Conservation (phyloP, 2,113 vertebrate species). For the Chroicocephalus ridibundus region DNA sequence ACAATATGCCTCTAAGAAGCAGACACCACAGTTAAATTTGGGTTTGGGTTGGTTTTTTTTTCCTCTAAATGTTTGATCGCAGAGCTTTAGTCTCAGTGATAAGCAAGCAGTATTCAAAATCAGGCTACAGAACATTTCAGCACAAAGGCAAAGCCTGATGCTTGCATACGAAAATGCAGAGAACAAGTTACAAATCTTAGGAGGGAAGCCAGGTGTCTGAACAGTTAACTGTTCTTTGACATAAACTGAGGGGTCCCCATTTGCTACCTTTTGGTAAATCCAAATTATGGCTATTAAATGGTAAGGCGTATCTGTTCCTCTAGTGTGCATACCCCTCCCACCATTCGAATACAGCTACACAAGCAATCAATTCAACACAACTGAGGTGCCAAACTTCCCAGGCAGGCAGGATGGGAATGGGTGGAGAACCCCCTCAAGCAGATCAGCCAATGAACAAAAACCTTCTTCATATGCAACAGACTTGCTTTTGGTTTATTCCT, state of each 20-base stretch:
- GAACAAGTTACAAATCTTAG: background rate
- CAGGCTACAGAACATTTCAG: background rate
- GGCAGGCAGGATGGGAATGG: background rate
- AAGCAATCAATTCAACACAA: background rate
- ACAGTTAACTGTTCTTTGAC: background rate
- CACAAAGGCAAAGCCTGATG: background rate
- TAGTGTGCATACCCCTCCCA: background rate
- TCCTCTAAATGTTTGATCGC: background rate
- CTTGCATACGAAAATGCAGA: fast-evolving
- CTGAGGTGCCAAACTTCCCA: background rate
- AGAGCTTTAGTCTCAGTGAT: background rate
- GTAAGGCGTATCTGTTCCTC: background rate
- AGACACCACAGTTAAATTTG: background rate
- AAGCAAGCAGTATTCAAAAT: background rate
- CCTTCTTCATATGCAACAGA: background rate
- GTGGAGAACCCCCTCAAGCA: background rate
- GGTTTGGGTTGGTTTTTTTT: background rate
- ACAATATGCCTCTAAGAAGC: background rate
- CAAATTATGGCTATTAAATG: background rate
- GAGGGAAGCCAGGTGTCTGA: background rate
- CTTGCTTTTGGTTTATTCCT: background rate
- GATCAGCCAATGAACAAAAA: conserved; percentile 21
- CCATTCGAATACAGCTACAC: background rate
- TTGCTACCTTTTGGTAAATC: background rate
- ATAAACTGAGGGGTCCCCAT: background rate